A percentile compares a stretch with the other conserved stretches of the same genome.
phyloP scores from a whole-genome alignment of 2,113 vertebrate genomes.

The Nerophis ophidion region DNA sequence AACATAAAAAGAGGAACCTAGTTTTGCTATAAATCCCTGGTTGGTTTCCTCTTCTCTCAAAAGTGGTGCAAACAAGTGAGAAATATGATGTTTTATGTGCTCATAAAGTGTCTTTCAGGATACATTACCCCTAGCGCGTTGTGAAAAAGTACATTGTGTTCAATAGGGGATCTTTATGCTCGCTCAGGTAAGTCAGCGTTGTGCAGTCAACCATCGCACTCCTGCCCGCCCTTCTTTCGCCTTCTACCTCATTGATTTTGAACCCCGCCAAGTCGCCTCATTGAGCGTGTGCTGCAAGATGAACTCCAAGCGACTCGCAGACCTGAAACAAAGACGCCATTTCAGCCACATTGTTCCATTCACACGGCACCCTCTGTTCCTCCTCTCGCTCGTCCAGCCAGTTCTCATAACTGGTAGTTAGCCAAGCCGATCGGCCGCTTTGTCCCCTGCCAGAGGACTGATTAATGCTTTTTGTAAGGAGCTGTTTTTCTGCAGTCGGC shows the following conservation, averaged over 20 bases:
- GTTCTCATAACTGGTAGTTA: constrained; percentile 51
- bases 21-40: too few relatives aligned
- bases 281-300: constrained; percentile 38
- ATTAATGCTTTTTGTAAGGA: constrained; percentile 49
- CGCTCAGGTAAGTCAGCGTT: constrained; percentile 48
- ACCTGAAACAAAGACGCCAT: constrained; percentile 50
- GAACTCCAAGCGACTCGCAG: constrained; percentile 50
- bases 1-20: too few relatives aligned
- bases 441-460: constrained; percentile 29
- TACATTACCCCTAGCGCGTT: too few relatives aligned
- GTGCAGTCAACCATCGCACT: constrained; percentile 17
- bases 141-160: too few relatives aligned
- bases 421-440: constrained; percentile 45
- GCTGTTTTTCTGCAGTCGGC: not conserved
- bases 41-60: too few relatives aligned
- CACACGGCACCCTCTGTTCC: constrained; percentile 2
- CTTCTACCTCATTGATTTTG: constrained; percentile 61
- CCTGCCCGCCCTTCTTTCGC: constrained; percentile 30
- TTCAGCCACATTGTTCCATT: constrained; percentile 47
- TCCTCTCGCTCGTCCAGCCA: constrained; percentile 24
- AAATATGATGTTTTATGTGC: too few relatives aligned
- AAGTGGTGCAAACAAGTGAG: too few relatives aligned
- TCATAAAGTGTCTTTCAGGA: too few relatives aligned
- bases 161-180: not conserved
- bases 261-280: constrained; percentile 51